These are phyloP conservation scores for Dynastes tityus DNA, from an alignment of 2,888 invertebrate species.

Conservation along the genomic window DNA sequence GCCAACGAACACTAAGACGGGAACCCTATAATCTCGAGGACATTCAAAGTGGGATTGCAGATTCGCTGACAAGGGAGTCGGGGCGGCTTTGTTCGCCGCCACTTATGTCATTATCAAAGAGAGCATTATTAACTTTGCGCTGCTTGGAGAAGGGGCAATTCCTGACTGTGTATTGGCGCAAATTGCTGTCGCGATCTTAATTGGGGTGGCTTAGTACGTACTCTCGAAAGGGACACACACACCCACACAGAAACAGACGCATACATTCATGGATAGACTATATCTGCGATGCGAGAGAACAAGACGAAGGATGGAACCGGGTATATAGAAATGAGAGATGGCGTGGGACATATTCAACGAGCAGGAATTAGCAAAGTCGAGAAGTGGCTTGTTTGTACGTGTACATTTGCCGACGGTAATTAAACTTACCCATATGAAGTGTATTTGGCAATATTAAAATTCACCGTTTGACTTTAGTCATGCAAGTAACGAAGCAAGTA, in stretches of 20 bases:
- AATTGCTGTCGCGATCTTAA: conserved; percentile 46
- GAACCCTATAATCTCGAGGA: conserved; percentile 36
- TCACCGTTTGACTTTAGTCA: not conserved
- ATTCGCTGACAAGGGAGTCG: conserved; percentile 34
- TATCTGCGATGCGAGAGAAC: not conserved
- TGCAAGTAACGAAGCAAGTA: not conserved
- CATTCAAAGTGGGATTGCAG: conserved; percentile 36
- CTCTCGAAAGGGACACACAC: conserved; percentile 11
- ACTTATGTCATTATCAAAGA: conserved; percentile 50
- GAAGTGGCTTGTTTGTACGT: not conserved
- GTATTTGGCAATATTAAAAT: not conserved
- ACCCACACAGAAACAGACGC: not conserved
- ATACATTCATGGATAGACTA: too few species aligned
- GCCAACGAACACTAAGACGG: conserved; percentile 1
- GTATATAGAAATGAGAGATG: conserved; percentile 13
- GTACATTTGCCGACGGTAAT: conserved; percentile 19
- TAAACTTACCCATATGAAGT: conserved; percentile 11
- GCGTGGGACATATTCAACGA: not conserved
- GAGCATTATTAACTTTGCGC: conserved; percentile 45
- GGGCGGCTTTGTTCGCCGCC: conserved; percentile 37
- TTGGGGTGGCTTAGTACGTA: conserved; percentile 19
- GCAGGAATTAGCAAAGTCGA: not conserved
- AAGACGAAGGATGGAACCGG: not conserved
- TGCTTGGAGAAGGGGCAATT: conserved; percentile 14
- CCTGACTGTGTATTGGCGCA: conserved; percentile 28